Percentiles rank a stretch among this genome's conserved stretches.
These are phyloP conservation scores for Chionomys nivalis DNA, from an alignment of 2,113 vertebrate species.

Conservation along the genomic window DNA sequence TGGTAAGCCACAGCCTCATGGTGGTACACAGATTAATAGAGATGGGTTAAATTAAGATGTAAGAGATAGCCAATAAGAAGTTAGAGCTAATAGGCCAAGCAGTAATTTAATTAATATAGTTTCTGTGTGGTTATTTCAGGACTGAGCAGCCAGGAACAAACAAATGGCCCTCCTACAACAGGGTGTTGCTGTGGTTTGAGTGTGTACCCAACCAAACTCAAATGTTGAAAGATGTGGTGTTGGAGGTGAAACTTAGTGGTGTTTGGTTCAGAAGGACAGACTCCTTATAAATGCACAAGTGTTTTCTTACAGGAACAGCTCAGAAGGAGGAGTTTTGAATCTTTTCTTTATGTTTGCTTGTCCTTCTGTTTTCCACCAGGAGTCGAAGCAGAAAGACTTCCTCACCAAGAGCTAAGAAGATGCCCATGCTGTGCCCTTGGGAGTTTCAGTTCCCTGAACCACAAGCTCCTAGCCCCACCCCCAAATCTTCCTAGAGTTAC, in stretches of 20 bases:
- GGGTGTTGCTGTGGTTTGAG: too few species aligned
- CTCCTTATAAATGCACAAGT: not conserved
- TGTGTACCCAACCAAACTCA: not conserved
- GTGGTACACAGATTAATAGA: too few species aligned
- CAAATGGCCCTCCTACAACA: too few species aligned
- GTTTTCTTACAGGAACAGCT: not conserved
- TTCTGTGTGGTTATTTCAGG: too few species aligned
- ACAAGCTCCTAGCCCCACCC: not conserved
- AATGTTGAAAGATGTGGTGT: not conserved
- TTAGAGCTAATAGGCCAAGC: too few species aligned
- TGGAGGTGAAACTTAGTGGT: not conserved
- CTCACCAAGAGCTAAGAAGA: not conserved
- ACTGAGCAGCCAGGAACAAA: too few species aligned
- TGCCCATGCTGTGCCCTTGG: not conserved
- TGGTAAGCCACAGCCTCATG: too few species aligned
- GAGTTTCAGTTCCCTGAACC: not conserved
- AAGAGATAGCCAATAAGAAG: too few species aligned
- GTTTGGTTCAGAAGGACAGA: not conserved
- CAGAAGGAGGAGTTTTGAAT: not conserved
- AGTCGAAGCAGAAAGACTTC: not conserved
- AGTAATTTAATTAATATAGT: too few species aligned
- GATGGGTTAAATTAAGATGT: too few species aligned
- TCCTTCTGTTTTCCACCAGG: not conserved
- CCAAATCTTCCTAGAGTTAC: not conserved
- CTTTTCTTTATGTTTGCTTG: not conserved